phyloP scores from a whole-genome alignment of 2,797 vertebrate species.

The Bufotes viridis region DNA sequence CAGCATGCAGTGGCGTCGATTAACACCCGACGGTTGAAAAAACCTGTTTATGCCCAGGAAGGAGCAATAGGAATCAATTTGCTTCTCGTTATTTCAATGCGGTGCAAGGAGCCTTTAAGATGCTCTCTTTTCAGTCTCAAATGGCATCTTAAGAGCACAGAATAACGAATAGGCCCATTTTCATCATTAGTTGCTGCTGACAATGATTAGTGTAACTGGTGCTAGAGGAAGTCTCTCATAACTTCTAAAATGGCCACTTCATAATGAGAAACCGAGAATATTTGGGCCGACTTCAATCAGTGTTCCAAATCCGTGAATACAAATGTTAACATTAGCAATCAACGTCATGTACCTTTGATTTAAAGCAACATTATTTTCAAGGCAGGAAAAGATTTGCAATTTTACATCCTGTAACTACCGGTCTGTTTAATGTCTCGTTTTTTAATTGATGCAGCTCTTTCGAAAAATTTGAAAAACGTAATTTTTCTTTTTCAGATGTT shows the following conservation, averaged over 20 bases:
- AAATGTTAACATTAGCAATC: slow-evolving; percentile 57
- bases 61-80: no score
- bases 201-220: slow-evolving; percentile 30
- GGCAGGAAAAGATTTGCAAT: slow-evolving; percentile 52
- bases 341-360: slow-evolving; percentile 52
- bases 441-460: slow-evolving; percentile 41
- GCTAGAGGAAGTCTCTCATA: slow-evolving; percentile 18
- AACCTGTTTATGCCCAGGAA: background rate
- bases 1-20: no score
- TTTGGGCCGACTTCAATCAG: slow-evolving; percentile 51
- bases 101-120: background rate
- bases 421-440: slow-evolving; percentile 45
- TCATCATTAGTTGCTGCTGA: slow-evolving; percentile 35
- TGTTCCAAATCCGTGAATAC: slow-evolving; percentile 49
- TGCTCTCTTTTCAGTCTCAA: background rate
- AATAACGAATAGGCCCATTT: slow-evolving; percentile 16
- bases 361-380: slow-evolving; percentile 51
- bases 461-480: slow-evolving; percentile 38
- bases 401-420: slow-evolving; percentile 54
- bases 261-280: slow-evolving; percentile 46
- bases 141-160: background rate
- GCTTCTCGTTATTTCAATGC: background rate
- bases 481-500: background rate
- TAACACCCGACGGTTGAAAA: no score
- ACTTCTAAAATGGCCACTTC: slow-evolving; percentile 34